Percentiles rank a stretch among this genome's conserved stretches.
Evolutionary conservation across 2,888 invertebrate genomes (phyloP).

Genomic region (Catonia carolina): DNA sequence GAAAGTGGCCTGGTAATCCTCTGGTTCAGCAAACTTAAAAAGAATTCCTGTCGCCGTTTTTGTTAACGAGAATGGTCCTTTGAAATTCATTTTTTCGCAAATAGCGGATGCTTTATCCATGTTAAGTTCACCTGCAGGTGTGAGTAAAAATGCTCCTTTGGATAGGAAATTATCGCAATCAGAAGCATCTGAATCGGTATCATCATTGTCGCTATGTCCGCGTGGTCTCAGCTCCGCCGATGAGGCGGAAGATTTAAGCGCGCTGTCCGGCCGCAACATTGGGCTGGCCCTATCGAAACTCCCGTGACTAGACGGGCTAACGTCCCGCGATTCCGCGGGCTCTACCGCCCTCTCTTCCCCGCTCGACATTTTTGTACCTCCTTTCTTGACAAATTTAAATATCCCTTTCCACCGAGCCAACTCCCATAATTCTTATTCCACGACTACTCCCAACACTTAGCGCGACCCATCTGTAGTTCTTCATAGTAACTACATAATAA

Average conservation of each 20-base stretch:
- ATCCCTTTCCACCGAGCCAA: conserved; percentile 14
- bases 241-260: conserved; percentile 18
- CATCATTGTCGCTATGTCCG: conserved; percentile 52
- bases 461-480: too few species aligned
- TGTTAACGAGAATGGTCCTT: conserved; percentile 76
- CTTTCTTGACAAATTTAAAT: conserved; percentile 23
- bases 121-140: conserved; percentile 77
- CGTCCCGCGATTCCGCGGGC: conserved; percentile 13
- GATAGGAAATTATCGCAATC: conserved; percentile 65
- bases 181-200: conserved; percentile 72
- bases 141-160: conserved; percentile 69
- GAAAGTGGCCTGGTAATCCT: conserved; percentile 79
- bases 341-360: conserved; percentile 21
- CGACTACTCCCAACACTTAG: too few species aligned
- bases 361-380: conserved; percentile 23
- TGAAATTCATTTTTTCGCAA: conserved; percentile 84
- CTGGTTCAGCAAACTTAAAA: conserved; percentile 80
- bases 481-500: too few species aligned
- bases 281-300: background rate
- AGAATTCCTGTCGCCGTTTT: conserved; percentile 84
- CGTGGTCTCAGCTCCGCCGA: conserved; percentile 9
- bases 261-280: conserved; percentile 8
- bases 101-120: conserved; percentile 80
- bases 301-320: background rate
- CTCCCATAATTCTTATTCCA: too few species aligned